Percentiles rank a stretch among this genome's conserved stretches.
These are phyloP conservation scores for Megamerina dolium DNA, from an alignment of 2,888 invertebrate species.

Conservation along the genomic window DNA sequence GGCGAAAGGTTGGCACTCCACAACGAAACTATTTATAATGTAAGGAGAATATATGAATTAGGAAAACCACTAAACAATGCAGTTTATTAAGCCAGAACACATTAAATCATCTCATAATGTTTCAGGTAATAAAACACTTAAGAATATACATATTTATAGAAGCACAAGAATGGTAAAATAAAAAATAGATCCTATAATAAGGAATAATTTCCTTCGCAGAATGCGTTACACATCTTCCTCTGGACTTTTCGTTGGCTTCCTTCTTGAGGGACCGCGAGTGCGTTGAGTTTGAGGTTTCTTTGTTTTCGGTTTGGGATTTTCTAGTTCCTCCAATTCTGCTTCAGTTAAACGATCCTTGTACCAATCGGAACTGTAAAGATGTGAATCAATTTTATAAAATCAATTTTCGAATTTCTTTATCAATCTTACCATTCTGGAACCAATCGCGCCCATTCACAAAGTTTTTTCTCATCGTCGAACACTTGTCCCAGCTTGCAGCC, in stretches of 20 bases:
- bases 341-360: conserved; percentile 80
- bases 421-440: conserved; percentile 77
- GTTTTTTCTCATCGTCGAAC: conserved; percentile 72
- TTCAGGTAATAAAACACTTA: too few relatives aligned
- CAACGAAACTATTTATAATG: too few relatives aligned
- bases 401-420: conserved; percentile 6
- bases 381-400: conserved; percentile 9
- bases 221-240: conserved; percentile 30
- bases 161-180: not conserved
- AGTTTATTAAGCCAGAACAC: too few relatives aligned
- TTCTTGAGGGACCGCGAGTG: conserved; percentile 47
- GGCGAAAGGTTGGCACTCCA: too few relatives aligned
- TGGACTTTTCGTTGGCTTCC: conserved; percentile 32
- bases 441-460: conserved; percentile 80
- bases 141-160: too few relatives aligned
- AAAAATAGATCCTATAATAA: conserved; percentile 1
- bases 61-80: too few relatives aligned
- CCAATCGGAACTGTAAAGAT: conserved; percentile 72
- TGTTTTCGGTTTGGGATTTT: conserved; percentile 63
- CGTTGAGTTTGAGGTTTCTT: conserved; percentile 53
- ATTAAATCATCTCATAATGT: too few relatives aligned
- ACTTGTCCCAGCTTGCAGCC: conserved; percentile 86
- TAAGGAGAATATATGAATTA: too few relatives aligned
- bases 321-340: conserved; percentile 69
- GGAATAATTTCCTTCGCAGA: conserved; percentile 16